phyloP scores from a whole-genome alignment of 2,797 vertebrate genomes.

The Phaenicophaeus curvirostris region DNA sequence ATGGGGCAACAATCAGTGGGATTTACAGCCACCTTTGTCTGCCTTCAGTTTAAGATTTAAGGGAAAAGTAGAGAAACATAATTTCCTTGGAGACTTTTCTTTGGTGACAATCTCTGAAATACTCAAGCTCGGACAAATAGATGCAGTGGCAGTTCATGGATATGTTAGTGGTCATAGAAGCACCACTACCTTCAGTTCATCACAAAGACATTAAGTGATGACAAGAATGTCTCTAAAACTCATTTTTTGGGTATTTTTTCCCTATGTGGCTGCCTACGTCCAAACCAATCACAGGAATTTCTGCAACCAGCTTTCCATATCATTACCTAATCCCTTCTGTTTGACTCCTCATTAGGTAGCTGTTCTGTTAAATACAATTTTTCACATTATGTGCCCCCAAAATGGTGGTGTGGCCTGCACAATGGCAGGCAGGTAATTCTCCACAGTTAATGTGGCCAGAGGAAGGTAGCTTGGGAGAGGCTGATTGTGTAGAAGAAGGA shows the following conservation, averaged over 20 bases:
- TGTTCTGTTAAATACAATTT: not conserved
- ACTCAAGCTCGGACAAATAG: not conserved
- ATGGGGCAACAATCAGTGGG: not conserved
- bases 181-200: not conserved
- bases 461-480: not conserved
- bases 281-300: not conserved
- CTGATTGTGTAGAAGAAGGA: not conserved
- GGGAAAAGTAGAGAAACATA: not conserved
- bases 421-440: not conserved
- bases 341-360: not conserved
- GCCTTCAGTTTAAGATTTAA: not conserved
- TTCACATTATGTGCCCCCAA: not conserved
- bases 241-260: too few relatives aligned
- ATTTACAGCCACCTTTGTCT: not conserved
- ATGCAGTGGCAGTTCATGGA: not conserved
- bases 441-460: fast-evolving
- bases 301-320: not conserved
- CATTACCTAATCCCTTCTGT: not conserved
- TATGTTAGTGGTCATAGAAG: not conserved
- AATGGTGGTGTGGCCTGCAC: fast-evolving
- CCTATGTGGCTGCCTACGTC: not conserved
- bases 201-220: fast-evolving
- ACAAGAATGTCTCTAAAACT: not conserved
- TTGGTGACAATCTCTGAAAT: not conserved
- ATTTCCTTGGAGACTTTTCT: not conserved